Conservation (phyloP, 1,140 invertebrate species). For the Drosophila sucinea region DNA sequence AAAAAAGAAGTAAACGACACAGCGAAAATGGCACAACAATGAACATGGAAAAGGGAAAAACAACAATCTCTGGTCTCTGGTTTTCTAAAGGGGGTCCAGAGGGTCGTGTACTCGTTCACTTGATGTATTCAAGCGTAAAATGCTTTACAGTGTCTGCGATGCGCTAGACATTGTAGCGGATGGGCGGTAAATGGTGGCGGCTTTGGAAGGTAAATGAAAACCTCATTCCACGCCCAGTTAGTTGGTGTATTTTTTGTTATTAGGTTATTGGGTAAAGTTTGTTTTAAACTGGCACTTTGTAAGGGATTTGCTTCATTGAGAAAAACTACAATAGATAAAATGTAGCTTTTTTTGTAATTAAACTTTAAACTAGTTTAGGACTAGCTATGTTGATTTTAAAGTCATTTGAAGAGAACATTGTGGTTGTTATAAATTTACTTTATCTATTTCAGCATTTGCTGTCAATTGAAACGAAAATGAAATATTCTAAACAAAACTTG, state of each 20-base stretch:
- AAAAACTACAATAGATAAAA: background rate
- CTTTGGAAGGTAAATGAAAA: slow-evolving; percentile 3
- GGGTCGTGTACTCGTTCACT: slow-evolving; percentile 28
- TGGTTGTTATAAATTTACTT: too few relatives aligned
- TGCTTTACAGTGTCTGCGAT: slow-evolving; percentile 66
- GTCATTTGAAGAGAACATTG: background rate
- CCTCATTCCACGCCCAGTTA: background rate
- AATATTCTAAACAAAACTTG: background rate
- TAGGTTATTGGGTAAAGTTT: background rate
- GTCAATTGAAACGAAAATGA: background rate
- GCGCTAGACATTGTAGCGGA: slow-evolving; percentile 28
- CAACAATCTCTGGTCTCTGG: slow-evolving; percentile 22
- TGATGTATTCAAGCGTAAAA: slow-evolving; percentile 76
- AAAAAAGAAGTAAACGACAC: slow-evolving; percentile 33
- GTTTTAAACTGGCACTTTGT: background rate
- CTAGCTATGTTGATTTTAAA: background rate
- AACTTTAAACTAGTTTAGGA: background rate
- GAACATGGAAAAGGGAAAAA: slow-evolving; percentile 9
- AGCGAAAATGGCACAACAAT: slow-evolving; percentile 22
- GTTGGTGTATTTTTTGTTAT: background rate
- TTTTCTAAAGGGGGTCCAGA: slow-evolving; percentile 15
- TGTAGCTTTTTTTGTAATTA: background rate
- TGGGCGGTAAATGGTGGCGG: background rate
- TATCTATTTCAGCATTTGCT: background rate
- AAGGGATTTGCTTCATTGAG: background rate